These are phyloP conservation scores for Alectoris magna DNA, from an alignment of 2,797 vertebrate species.

Conservation along the genomic window DNA sequence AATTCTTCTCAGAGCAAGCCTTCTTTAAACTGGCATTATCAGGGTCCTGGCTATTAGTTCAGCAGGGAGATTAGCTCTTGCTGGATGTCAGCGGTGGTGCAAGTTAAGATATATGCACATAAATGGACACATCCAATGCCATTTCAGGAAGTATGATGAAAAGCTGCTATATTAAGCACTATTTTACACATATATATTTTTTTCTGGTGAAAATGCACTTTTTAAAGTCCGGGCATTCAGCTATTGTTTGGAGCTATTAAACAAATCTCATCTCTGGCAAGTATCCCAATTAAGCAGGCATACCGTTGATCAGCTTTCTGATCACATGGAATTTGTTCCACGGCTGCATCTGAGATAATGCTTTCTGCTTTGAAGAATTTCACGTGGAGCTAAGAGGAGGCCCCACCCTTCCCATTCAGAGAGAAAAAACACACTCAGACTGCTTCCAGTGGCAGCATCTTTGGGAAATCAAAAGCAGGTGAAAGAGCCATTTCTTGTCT, in stretches of 20 bases:
- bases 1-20: neutral
- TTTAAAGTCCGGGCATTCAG: conserved; percentile 41
- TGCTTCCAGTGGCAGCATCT: conserved; percentile 17
- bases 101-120: neutral
- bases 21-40: neutral
- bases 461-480: conserved; percentile 36
- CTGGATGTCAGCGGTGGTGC: neutral
- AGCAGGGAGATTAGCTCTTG: neutral
- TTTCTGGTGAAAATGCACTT: neutral
- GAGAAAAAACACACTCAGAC: neutral
- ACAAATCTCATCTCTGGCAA: conserved; percentile 57
- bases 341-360: conserved; percentile 46
- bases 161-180: neutral
- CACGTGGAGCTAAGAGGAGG: conserved; percentile 14
- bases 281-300: conserved; percentile 67
- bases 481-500: conserved; percentile 50
- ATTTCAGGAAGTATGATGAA: neutral
- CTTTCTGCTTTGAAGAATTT: conserved; percentile 51
- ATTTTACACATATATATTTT: neutral
- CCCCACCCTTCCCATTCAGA: conserved; percentile 47
- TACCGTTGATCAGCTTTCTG: conserved; percentile 70
- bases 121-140: neutral
- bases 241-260: conserved; percentile 55
- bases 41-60: neutral
- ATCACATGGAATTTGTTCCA: conserved; percentile 69